Base-by-base conservation (phyloP, 2,888 invertebrate species). In the Drosophila buzzatii region DNA sequence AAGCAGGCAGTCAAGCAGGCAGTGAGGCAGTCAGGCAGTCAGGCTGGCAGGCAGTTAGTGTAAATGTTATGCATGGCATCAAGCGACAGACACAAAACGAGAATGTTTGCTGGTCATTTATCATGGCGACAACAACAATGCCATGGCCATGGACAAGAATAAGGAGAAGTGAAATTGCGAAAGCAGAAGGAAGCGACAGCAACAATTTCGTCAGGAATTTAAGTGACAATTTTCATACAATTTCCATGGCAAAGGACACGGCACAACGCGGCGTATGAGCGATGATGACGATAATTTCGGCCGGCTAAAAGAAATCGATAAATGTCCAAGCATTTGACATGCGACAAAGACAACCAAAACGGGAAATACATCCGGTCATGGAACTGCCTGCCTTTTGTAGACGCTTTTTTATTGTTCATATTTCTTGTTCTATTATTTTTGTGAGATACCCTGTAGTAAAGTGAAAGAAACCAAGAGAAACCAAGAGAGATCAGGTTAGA, bases 151-250 rank as follows among this genome's bases (percentile, higher is more conserved):
- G 60, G 57, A 49, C 60, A 57, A 45, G 62, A 60, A 39, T 47
- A 37, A 31, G 57, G 33, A 33, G 42, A 49, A 49, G 31, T 45
- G 37, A 23, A 55, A 39, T 33, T 37, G 37, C 37, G 18, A 41
- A 27, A 31, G 41, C 23, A 41, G 49, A 55, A 35, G 59, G 53
- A 66, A 78, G 47, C 41, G 55, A 37, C 67, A 76, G 70, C 73
- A 67, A 70, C 74, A 83, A 74, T 80, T 80, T 77, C 61, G 67
- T 63, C 56, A 66, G 71, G 73, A 84, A 88, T 85, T 88, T 81
- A 85, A 85, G 84, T 84, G 89, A 83, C 82, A 87, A 83, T 83
- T 83, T 87, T 87, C 79, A 82, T 84, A 73, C 61, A 86, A 83
- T 82, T 81, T 78, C 60, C 52, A 61, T 20, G 31, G 70, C 47